A percentile compares a stretch with the other conserved stretches of the same genome.
Evolutionary conservation across 1,140 invertebrate species (phyloP).

Genomic region (Ceratina australensis): DNA sequence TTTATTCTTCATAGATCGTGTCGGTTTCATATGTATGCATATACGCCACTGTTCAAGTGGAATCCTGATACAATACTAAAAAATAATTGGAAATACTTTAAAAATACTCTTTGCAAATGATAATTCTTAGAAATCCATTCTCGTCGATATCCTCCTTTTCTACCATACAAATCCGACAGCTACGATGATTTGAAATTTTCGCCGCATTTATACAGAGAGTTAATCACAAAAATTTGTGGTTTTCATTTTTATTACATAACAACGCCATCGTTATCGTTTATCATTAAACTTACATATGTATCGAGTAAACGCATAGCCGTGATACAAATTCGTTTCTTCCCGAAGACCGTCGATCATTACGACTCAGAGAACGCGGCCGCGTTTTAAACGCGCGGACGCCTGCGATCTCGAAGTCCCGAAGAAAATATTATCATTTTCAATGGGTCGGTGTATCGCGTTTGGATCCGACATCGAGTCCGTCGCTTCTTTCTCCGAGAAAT

Average conservation of each 20-base stretch:
- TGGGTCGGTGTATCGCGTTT: conserved; percentile 33
- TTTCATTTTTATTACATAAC: conserved; percentile 42
- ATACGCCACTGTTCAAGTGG: conserved; percentile 54
- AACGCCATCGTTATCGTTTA: conserved; percentile 56
- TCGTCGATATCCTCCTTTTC: conserved; percentile 37
- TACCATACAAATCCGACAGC: conserved; percentile 57
- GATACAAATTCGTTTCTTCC: conserved; percentile 64
- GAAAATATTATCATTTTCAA: conserved; percentile 9
- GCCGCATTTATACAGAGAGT: conserved; percentile 67
- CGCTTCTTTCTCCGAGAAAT: conserved; percentile 35
- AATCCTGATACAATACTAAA: conserved; percentile 75
- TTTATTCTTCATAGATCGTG: conserved; percentile 64
- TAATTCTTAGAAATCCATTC: conserved; percentile 60
- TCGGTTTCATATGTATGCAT: conserved; percentile 61
- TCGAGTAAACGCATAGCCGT: conserved; percentile 65
- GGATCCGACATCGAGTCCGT: conserved; percentile 17
- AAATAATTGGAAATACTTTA: conserved; percentile 78
- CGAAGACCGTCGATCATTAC: conserved; percentile 8
- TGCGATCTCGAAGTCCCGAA: background rate
- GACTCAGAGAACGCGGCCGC: conserved; percentile 10
- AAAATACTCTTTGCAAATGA: conserved; percentile 78
- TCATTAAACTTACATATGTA: conserved; percentile 55
- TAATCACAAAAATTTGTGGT: conserved; percentile 70
- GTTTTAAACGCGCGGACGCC: conserved; percentile 4
- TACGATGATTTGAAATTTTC: conserved; percentile 58